phyloP scores from a whole-genome alignment of 2,888 invertebrate genomes.

The Scrobipalpa atriplicella region DNA sequence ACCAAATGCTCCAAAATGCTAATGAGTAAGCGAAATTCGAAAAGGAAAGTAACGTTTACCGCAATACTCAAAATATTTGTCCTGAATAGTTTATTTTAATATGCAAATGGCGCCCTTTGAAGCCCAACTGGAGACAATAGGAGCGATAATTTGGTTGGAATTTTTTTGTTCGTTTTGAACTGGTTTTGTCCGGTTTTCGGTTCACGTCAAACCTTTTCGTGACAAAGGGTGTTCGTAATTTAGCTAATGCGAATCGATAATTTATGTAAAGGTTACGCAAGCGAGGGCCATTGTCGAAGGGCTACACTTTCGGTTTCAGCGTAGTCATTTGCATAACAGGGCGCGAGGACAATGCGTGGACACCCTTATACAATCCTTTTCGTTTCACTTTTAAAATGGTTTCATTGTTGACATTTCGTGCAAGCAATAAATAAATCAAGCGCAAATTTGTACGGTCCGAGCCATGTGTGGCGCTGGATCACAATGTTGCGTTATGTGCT shows the following conservation, averaged over 20 bases:
- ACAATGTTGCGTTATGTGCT: slow-evolving; percentile 63
- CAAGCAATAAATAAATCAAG: slow-evolving; percentile 79
- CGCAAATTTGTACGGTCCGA: slow-evolving; percentile 70
- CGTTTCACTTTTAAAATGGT: slow-evolving; percentile 77
- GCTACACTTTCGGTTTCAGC: slow-evolving; percentile 78
- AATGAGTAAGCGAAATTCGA: slow-evolving; percentile 42
- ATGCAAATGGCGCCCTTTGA: slow-evolving; percentile 69
- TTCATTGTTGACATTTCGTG: slow-evolving; percentile 77
- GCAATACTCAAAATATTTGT: slow-evolving; percentile 75
- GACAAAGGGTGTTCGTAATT: slow-evolving; percentile 66
- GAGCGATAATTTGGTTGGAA: slow-evolving; percentile 32
- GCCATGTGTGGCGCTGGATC: slow-evolving; percentile 48
- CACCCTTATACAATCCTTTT: slow-evolving; percentile 72
- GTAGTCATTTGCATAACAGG: slow-evolving; percentile 80
- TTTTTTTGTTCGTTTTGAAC: slow-evolving; percentile 57
- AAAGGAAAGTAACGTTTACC: slow-evolving; percentile 72
- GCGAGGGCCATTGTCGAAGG: slow-evolving; percentile 55
- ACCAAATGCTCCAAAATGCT: slow-evolving; percentile 42
- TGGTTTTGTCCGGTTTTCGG: slow-evolving; percentile 55
- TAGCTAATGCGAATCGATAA: slow-evolving; percentile 77
- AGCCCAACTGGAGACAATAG: slow-evolving; percentile 35
- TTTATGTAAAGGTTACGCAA: slow-evolving; percentile 76
- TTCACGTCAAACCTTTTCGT: slow-evolving; percentile 46
- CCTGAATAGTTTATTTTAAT: slow-evolving; percentile 57
- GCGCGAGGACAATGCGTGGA: slow-evolving; percentile 63